phyloP scores from a whole-genome alignment of 2,797 vertebrate genomes.

The Geotria australis region DNA sequence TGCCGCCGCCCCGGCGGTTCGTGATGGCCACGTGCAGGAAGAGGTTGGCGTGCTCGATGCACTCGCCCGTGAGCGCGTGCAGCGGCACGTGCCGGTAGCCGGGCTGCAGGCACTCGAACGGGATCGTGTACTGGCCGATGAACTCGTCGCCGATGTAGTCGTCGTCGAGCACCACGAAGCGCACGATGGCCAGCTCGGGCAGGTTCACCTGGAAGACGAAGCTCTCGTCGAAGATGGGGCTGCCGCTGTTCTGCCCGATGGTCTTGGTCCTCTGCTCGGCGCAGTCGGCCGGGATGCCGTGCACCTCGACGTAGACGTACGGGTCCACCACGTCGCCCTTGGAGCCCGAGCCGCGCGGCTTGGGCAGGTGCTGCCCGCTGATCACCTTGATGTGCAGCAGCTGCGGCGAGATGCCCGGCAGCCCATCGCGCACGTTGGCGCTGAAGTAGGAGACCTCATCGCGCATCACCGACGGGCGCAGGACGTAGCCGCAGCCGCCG shows the following conservation, averaged over 20 bases:
- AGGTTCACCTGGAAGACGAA: constrained; percentile 78
- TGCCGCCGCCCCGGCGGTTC: constrained; percentile 47
- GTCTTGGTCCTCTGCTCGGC: constrained; percentile 65
- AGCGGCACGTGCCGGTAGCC: constrained; percentile 58
- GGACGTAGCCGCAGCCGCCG: constrained; percentile 53
- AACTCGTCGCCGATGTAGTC: constrained; percentile 77
- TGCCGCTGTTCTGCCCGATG: constrained; percentile 47
- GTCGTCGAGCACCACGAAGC: constrained; percentile 54
- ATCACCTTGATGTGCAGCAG: constrained; percentile 63
- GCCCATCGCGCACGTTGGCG: constrained; percentile 47
- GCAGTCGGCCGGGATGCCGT: constrained; percentile 55
- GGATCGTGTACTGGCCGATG: constrained; percentile 73
- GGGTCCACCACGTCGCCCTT: constrained; percentile 72
- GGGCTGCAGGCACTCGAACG: constrained; percentile 58
- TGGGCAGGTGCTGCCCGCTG: constrained; percentile 67
- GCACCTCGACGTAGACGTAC: constrained; percentile 61
- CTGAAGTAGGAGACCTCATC: constrained; percentile 86
- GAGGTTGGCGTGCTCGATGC: constrained; percentile 40
- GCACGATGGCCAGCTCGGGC: constrained; percentile 42
- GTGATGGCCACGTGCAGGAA: constrained; percentile 66
- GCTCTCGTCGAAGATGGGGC: constrained; percentile 59
- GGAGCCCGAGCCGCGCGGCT: constrained; percentile 51
- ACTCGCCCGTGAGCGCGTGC: constrained; percentile 45
- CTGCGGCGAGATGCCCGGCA: constrained; percentile 54
- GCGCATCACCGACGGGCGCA: constrained; percentile 60